phyloP scores from a whole-genome alignment of 1,140 invertebrate genomes.

The Holotrichia oblita region DNA sequence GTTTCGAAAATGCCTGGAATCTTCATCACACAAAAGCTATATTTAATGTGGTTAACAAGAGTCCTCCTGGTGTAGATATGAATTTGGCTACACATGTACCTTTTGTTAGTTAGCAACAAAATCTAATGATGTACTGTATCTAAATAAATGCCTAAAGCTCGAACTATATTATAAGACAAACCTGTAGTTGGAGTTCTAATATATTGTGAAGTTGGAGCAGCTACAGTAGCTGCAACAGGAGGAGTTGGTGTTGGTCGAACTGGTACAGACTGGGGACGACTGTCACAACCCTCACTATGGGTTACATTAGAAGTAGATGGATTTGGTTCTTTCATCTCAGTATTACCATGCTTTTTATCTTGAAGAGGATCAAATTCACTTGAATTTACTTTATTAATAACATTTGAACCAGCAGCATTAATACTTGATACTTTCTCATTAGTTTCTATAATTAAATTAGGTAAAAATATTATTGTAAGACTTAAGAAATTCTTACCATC shows the following conservation, averaged over 20 bases:
- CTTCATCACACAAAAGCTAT: too few relatives aligned
- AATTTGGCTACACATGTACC: too few relatives aligned
- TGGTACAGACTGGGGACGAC: constrained; percentile 41
- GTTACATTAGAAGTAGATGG: constrained; percentile 40
- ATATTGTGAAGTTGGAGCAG: constrained; percentile 48
- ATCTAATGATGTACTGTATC: too few relatives aligned
- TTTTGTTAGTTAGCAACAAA: too few relatives aligned
- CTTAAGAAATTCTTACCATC: neutral
- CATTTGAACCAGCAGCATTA: constrained; percentile 8
- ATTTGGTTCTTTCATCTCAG: constrained; percentile 50
- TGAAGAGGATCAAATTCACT: constrained; percentile 61
- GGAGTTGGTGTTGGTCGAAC: constrained; percentile 50
- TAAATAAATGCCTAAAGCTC: too few relatives aligned
- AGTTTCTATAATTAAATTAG: neutral
- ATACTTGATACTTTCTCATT: constrained; percentile 11
- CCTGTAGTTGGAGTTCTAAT: constrained; percentile 48
- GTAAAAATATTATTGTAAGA: neutral
- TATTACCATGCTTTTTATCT: constrained; percentile 54
- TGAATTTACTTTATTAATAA: constrained; percentile 55
- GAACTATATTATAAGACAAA: neutral
- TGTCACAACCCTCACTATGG: constrained; percentile 31
- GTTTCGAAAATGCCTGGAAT: too few relatives aligned
- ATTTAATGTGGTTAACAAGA: too few relatives aligned
- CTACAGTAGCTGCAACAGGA: constrained; percentile 45
- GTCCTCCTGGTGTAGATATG: too few relatives aligned